These are phyloP conservation scores for Emmelina monodactyla DNA, from an alignment of 2,888 invertebrate species.

Conservation along the genomic window DNA sequence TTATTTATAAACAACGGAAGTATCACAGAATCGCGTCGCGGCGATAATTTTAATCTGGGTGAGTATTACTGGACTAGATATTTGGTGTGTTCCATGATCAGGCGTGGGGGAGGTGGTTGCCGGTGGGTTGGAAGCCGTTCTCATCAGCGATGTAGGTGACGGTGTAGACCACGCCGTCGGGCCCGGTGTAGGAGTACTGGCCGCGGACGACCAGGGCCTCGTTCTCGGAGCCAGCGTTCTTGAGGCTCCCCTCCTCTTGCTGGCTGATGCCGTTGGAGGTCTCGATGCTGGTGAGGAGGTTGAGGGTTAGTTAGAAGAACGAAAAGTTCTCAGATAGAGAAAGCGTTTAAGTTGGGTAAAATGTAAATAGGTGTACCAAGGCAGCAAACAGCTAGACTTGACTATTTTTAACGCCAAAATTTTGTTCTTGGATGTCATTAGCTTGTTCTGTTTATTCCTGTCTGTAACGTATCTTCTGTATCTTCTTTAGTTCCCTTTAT, in stretches of 20 bases:
- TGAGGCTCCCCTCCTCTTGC: slow-evolving; percentile 34
- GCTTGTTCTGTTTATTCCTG: too few species aligned
- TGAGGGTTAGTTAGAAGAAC: background rate
- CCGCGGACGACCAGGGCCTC: slow-evolving; percentile 57
- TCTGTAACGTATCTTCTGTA: too few species aligned
- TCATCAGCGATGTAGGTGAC: slow-evolving; percentile 59
- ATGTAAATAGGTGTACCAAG: too few species aligned
- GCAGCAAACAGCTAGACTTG: too few species aligned
- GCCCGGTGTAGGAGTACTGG: slow-evolving; percentile 43
- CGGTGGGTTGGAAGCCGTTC: slow-evolving; percentile 57
- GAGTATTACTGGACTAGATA: slow-evolving; percentile 11
- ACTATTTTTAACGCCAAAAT: too few species aligned
- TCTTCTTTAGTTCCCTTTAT: too few species aligned
- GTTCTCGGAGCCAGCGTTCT: slow-evolving; percentile 47
- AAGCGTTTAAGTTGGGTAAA: too few species aligned
- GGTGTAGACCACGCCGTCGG: slow-evolving; percentile 48
- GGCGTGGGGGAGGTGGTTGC: slow-evolving; percentile 29
- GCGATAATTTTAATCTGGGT: slow-evolving; percentile 8
- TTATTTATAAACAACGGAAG: slow-evolving; percentile 41
- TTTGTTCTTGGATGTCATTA: too few species aligned
- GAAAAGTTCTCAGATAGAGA: too few species aligned
- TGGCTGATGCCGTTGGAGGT: slow-evolving; percentile 40
- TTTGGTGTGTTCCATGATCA: slow-evolving; percentile 8
- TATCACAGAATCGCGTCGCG: slow-evolving; percentile 55
- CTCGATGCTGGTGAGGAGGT: slow-evolving; percentile 24